phyloP scores from a whole-genome alignment of 2,888 invertebrate genomes.

The Ecliptopera silaceata region DNA sequence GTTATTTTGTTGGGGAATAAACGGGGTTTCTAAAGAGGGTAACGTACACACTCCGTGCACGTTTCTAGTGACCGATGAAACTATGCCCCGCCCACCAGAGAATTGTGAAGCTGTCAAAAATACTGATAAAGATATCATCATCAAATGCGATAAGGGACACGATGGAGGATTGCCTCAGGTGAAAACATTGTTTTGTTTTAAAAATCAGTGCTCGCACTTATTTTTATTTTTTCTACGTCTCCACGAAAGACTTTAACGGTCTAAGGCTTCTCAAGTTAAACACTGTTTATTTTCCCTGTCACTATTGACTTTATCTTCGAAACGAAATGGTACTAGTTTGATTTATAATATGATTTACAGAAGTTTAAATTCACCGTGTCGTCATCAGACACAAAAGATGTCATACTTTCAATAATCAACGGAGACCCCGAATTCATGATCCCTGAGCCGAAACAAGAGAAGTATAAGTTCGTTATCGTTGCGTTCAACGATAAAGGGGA shows the following conservation, averaged over 20 bases:
- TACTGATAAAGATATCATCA: constrained; percentile 50
- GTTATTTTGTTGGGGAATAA: constrained; percentile 73
- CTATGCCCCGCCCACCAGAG: constrained; percentile 63
- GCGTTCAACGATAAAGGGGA: constrained; percentile 74
- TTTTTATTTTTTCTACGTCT: too few species aligned
- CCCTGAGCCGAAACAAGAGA: constrained; percentile 58
- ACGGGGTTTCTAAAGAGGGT: constrained; percentile 54
- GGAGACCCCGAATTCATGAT: constrained; percentile 69
- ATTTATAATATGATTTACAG: constrained; percentile 47
- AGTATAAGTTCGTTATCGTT: constrained; percentile 63
- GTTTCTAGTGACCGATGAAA: constrained; percentile 69
- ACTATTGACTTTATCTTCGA: too few species aligned
- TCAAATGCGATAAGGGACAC: constrained; percentile 66
- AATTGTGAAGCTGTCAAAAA: constrained; percentile 58
- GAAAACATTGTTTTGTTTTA: background rate
- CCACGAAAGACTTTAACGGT: too few species aligned
- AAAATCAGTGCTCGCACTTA: too few species aligned
- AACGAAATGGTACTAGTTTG: background rate
- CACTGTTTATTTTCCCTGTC: too few species aligned
- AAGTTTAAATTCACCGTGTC: constrained; percentile 68
- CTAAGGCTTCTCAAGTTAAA: too few species aligned
- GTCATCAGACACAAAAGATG: constrained; percentile 52
- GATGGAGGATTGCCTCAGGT: constrained; percentile 73
- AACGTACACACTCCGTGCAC: constrained; percentile 55
- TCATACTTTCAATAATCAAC: constrained; percentile 64